Percentiles rank a stretch among this genome's conserved stretches.
Evolutionary conservation across 2,113 vertebrate species (phyloP).

Genomic region (Leuciscus idus): DNA sequence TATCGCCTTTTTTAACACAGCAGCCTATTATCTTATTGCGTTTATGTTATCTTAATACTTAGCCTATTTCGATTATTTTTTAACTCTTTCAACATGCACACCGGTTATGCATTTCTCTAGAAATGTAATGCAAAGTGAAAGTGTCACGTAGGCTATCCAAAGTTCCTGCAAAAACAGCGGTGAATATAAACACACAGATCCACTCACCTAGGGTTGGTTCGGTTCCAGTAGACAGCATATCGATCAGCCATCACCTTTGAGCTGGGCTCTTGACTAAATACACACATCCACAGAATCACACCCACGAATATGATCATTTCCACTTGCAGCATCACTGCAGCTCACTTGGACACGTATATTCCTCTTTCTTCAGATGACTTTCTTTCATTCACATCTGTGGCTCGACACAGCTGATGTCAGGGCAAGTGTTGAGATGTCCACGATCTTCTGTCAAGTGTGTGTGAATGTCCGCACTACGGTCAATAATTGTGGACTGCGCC

Average conservation of each 20-base stretch:
- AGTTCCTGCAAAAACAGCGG: background rate
- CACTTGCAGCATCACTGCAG: constrained; percentile 93
- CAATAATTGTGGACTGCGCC: constrained; percentile 7
- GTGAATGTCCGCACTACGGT: constrained; percentile 21
- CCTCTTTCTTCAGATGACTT: constrained; percentile 70
- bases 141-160: background rate
- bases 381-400: constrained; percentile 69
- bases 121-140: background rate
- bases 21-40: background rate
- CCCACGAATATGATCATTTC: constrained; percentile 91
- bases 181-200: too few species aligned
- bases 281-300: constrained; percentile 93
- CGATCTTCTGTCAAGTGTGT: constrained; percentile 16
- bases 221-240: constrained; percentile 98
- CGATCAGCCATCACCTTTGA: constrained; percentile 96
- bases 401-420: constrained; percentile 30
- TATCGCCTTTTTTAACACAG: too few species aligned
- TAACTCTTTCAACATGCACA: background rate
- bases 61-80: background rate
- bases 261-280: constrained; percentile 91
- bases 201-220: constrained; percentile 91
- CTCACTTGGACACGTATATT: constrained; percentile 69
- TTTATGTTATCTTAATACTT: background rate
- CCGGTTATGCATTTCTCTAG: background rate
- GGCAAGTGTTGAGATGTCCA: constrained; percentile 13